Evolutionary conservation across 2,888 invertebrate species (phyloP), one percentile per base, ranked within the genome.

Genomic region (Drosophila basisetae): DNA sequence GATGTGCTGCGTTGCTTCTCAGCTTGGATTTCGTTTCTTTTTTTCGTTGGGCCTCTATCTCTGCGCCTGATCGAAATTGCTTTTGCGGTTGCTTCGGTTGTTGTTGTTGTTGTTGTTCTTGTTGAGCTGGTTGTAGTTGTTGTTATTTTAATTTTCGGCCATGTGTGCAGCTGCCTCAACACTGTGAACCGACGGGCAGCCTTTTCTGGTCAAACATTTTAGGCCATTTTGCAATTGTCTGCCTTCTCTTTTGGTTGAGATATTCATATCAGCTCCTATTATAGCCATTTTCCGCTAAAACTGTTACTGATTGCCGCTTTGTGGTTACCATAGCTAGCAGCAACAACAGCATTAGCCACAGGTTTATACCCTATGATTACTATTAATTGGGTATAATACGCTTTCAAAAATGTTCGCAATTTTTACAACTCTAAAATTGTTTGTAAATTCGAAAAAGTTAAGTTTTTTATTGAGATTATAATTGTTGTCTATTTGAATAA

Each of bases 201-300:
- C 60, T 49, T 71, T 64, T 74, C 62, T 55, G 70, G 67, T 67
- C 73, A 82, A 72, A 80, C 76, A 83, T 88, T 76, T 78, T 78
- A 78, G 90, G 78, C 83, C 77, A 82, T 87, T 91, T 90, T 80
- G 88, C 79, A 82, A 75, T 89, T 73, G 73, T 81, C 73, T 78
- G 89, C 68, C 86, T 83, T 66, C 39, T n/a, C 37, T 73, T 83
- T 87, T 73, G 88, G 77, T 71, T 74, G 82, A 75, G 76, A 84
- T 91, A 87, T 91, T 91, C 90, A 82, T 90, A 91, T 91, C 91
- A 84, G 88, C 82, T 80, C 84, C 91, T 84, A 90, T 91, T 88
- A 91, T 76, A 76, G 83, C 89, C 69, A 90, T 87, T 91, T 87
- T 91, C 86, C 91, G 91, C 90, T 85, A 87, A 90, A 87, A 90